These are phyloP conservation scores for Stenopsyche tienmushanensis DNA, from an alignment of 1,140 invertebrate genomes.

Conservation along the genomic window DNA sequence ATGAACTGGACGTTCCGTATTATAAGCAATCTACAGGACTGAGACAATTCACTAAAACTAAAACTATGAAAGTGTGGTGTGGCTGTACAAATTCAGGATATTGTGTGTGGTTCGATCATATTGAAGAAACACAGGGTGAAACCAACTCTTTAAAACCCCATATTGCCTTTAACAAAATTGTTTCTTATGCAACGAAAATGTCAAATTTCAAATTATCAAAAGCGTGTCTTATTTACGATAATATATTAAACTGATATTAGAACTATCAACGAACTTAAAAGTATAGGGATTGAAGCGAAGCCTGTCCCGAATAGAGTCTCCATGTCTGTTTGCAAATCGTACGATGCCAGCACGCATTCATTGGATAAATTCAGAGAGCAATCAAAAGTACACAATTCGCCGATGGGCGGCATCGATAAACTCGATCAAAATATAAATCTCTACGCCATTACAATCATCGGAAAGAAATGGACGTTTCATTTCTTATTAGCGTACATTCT, in stretches of 20 bases:
- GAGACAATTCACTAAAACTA: conserved; percentile 30
- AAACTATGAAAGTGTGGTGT: conserved; percentile 36
- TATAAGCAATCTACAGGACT: conserved; percentile 27
- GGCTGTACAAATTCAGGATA: conserved; percentile 35
- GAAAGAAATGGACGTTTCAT: conserved; percentile 35
- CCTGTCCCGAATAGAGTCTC: conserved; percentile 30
- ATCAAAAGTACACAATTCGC: conserved; percentile 32
- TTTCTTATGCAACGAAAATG: conserved; percentile 26
- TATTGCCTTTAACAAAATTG: conserved; percentile 21
- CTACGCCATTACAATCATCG: conserved; percentile 32
- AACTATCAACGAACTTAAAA: conserved; percentile 19
- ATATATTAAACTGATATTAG: conserved; percentile 27
- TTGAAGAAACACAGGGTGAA: conserved; percentile 23
- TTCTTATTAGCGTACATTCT: conserved; percentile 34
- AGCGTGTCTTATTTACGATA: conserved; percentile 26
- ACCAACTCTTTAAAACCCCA: conserved; percentile 7
- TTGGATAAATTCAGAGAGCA: conserved; percentile 8
- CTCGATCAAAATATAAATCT: conserved; percentile 36
- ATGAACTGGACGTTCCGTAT: conserved; percentile 29
- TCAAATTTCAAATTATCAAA: conserved; percentile 10
- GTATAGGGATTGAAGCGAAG: conserved; percentile 19
- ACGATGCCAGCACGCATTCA: not conserved
- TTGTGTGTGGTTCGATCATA: conserved; percentile 38
- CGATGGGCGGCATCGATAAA: conserved; percentile 37
- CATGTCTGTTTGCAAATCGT: conserved; percentile 21